Conservation (phyloP, 2,888 invertebrate species). For the Agriopis marginaria region DNA sequence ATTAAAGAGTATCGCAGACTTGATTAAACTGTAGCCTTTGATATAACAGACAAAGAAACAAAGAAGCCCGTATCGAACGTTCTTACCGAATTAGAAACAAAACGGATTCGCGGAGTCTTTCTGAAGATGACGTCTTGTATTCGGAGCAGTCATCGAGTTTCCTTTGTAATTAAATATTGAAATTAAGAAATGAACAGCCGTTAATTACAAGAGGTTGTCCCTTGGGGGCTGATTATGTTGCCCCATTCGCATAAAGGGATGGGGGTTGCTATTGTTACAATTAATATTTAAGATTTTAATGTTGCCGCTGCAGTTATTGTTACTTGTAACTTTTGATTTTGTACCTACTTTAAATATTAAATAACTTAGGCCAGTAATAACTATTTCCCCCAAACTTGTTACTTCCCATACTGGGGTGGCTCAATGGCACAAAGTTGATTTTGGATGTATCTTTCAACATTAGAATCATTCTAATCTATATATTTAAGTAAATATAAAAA, state of each 20-base stretch:
- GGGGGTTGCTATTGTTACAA: slow-evolving; percentile 72
- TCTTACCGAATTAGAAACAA: slow-evolving; percentile 77
- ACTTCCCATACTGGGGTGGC: no score
- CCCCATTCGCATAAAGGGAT: slow-evolving; percentile 81
- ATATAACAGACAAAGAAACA: slow-evolving; percentile 72
- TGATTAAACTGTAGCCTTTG: slow-evolving; percentile 67
- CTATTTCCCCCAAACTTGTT: no score
- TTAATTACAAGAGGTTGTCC: slow-evolving; percentile 86
- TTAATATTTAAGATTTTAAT: slow-evolving; percentile 74
- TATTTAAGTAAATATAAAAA: no score
- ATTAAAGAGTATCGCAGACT: slow-evolving; percentile 33
- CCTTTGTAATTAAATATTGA: slow-evolving; percentile 88
- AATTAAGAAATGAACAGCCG: slow-evolving; percentile 87
- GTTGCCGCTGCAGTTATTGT: slow-evolving; percentile 56
- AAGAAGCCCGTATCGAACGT: slow-evolving; percentile 72
- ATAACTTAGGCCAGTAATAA: no score
- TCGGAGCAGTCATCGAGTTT: slow-evolving; percentile 83
- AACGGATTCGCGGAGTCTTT: slow-evolving; percentile 77
- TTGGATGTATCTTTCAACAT: no score
- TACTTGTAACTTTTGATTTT: background rate
- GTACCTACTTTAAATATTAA: no score
- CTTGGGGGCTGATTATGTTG: slow-evolving; percentile 83
- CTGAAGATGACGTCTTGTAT: slow-evolving; percentile 84
- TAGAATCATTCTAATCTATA: no score
- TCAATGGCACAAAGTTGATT: no score